Percentiles rank a stretch among this genome's conserved stretches.
Evolutionary conservation across 2,113 vertebrate genomes (phyloP).

Genomic region (Zosterops hypoxanthus): DNA sequence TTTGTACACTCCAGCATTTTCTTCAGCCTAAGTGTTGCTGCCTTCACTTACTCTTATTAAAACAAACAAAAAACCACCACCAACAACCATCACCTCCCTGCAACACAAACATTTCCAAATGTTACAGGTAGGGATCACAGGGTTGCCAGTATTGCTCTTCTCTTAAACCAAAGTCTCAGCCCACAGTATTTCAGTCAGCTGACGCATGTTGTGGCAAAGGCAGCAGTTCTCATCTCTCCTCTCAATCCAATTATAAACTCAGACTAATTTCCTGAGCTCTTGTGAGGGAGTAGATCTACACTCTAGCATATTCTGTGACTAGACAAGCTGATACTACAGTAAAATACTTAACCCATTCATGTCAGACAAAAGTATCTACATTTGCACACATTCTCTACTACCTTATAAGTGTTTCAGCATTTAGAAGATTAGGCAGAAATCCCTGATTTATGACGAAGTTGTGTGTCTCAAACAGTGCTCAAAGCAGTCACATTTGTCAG

Average conservation of each 20-base stretch:
- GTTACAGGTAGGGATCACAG: neutral
- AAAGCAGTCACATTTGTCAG: neutral
- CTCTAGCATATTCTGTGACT: neutral
- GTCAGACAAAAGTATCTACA: neutral
- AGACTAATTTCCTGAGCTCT: conserved; percentile 26
- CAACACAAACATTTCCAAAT: neutral
- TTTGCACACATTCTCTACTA: neutral
- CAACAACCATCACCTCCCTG: neutral
- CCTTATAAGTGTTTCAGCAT: neutral
- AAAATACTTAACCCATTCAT: neutral
- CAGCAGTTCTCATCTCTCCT: neutral
- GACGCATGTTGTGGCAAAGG: accelerated
- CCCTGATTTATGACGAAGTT: neutral
- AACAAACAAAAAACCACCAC: neutral
- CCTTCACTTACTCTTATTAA: neutral
- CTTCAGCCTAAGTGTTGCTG: neutral
- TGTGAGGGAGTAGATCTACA: neutral
- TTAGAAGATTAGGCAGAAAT: neutral
- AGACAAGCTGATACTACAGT: neutral
- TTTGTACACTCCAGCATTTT: neutral
- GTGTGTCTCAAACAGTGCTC: neutral
- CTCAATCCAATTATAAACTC: conserved; percentile 40
- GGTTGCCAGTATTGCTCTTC: neutral
- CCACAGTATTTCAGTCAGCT: neutral
- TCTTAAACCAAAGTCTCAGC: neutral